A percentile compares a stretch with the other conserved stretches of the same genome.
Conservation (phyloP, 2,113 vertebrate genomes). For the Catagonus wagneri region DNA sequence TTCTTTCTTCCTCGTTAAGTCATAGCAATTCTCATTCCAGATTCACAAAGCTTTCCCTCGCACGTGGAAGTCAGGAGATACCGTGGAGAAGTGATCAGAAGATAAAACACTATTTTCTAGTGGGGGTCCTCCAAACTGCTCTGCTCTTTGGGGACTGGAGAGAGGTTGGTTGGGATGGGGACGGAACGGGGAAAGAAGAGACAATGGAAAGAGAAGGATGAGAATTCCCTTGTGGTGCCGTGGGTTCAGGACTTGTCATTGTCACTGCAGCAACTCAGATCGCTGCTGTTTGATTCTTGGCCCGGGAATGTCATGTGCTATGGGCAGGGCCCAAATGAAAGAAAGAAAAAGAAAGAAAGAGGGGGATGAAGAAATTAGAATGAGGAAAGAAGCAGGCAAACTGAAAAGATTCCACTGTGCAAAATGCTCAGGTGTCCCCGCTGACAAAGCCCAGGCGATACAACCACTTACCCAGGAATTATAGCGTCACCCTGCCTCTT, state of each 20-base stretch:
- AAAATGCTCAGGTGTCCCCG: neutral
- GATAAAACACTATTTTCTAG: neutral
- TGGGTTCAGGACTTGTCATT: no score
- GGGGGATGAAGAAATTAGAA: neutral
- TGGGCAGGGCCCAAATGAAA: no score
- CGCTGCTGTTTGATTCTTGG: no score
- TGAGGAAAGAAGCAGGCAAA: neutral
- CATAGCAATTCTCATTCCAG: neutral
- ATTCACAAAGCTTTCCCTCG: neutral
- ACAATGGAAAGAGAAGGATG: neutral
- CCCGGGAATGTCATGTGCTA: no score
- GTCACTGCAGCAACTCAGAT: no score
- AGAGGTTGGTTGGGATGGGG: neutral
- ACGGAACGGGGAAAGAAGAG: neutral
- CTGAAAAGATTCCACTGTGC: neutral
- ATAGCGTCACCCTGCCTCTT: neutral
- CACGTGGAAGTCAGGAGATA: neutral
- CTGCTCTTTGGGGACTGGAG: neutral
- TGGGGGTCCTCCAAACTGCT: neutral
- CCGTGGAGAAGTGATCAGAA: neutral
- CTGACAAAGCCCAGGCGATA: neutral
- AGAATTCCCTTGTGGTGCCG: no score
- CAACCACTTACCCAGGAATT: neutral
- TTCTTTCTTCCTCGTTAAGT: neutral
- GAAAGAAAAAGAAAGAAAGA: no score